These are phyloP conservation scores for Drosophila oshimai DNA, from an alignment of 1,140 invertebrate genomes.

Conservation along the genomic window DNA sequence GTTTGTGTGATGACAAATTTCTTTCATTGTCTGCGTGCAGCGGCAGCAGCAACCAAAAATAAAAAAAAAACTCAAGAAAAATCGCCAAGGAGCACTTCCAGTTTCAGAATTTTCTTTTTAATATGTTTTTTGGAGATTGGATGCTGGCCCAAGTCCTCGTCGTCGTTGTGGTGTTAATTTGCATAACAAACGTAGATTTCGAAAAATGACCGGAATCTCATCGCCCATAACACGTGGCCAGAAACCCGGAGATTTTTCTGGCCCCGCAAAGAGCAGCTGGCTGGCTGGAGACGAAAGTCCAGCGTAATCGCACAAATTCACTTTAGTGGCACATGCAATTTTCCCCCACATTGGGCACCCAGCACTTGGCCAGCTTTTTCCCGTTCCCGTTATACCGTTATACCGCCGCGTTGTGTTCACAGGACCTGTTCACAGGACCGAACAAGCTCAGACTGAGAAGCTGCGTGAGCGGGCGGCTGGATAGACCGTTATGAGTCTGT, in stretches of 20 bases:
- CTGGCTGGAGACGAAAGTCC: background rate
- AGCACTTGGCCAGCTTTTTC: constrained; percentile 39
- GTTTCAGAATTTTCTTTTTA: constrained; percentile 33
- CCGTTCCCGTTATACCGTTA: constrained; percentile 28
- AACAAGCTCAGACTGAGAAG: constrained; percentile 66
- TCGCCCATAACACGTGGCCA: constrained; percentile 30
- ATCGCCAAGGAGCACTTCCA: constrained; percentile 18
- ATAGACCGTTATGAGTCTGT: no score
- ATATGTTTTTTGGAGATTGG: constrained; percentile 63
- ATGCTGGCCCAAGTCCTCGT: constrained; percentile 24
- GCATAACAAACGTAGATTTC: constrained; percentile 26
- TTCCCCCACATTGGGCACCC: constrained; percentile 30
- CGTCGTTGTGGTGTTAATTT: constrained; percentile 38
- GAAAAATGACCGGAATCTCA: background rate
- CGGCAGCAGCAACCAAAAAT: constrained; percentile 23
- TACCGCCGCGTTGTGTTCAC: constrained; percentile 59
- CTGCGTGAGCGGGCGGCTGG: constrained; percentile 47
- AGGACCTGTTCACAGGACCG: constrained; percentile 64
- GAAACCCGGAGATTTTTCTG: constrained; percentile 1
- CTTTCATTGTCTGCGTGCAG: constrained; percentile 44
- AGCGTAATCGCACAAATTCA: constrained; percentile 24
- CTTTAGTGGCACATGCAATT: constrained; percentile 48
- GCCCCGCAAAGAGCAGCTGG: constrained; percentile 7
- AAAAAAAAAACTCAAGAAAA: background rate
- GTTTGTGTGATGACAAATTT: constrained; percentile 69